A percentile compares a stretch with the other conserved stretches of the same genome.
Conservation (phyloP, 35 echinoderm and acorn worm genomes). For the Heliocidaris tuberculata region DNA sequence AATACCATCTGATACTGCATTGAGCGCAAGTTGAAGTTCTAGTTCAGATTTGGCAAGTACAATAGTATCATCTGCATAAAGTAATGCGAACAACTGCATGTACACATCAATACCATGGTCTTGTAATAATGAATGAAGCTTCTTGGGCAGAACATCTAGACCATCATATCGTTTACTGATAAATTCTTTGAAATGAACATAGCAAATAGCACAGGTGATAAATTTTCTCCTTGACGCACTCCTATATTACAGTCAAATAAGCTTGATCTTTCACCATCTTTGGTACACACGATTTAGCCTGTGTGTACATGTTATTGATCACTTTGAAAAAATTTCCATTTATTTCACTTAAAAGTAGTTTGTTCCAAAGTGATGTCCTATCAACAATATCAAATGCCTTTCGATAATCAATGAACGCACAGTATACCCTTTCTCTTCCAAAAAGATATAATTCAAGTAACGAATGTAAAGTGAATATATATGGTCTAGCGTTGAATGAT, state of each 20-base stretch:
- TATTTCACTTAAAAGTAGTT: constrained; percentile 53
- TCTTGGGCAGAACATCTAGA: not conserved
- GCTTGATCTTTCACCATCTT: constrained; percentile 44
- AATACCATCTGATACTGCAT: too few species aligned
- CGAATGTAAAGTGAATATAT: constrained; percentile 33
- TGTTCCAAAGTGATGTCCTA: constrained; percentile 55
- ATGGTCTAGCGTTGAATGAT: constrained; percentile 55
- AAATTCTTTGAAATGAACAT: constrained; percentile 64
- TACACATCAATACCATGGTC: constrained; percentile 57
- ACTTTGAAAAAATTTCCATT: constrained; percentile 74
- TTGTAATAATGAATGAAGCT: constrained; percentile 26
- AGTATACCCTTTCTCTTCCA: constrained; percentile 54
- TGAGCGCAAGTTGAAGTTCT: too few species aligned
- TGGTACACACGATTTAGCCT: constrained; percentile 70
- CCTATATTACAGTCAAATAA: constrained; percentile 67
- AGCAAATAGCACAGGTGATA: constrained; percentile 62
- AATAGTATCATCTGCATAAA: too few species aligned
- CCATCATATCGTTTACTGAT: constrained; percentile 55
- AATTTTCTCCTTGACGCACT: constrained; percentile 65
- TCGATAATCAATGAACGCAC: constrained; percentile 71
- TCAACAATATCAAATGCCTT: constrained; percentile 73
- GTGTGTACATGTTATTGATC: constrained; percentile 55
- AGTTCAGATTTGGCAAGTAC: too few species aligned
- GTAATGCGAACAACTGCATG: constrained; percentile 26
- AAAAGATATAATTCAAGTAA: constrained; percentile 53